Base-by-base conservation (phyloP, 2,888 invertebrate genomes). In the Coelopa pilipes region DNA sequence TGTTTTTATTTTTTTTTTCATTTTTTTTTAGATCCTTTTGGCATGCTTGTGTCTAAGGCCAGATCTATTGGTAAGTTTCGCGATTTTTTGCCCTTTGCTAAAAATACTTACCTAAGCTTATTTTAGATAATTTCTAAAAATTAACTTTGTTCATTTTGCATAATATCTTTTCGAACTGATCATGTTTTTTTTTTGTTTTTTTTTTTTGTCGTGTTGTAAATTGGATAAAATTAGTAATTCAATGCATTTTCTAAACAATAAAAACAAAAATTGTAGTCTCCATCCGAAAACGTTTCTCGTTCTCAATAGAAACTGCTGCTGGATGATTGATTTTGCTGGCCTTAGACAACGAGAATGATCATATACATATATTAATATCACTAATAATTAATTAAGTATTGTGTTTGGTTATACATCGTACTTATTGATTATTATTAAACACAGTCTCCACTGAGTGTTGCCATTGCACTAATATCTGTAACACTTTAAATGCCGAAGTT, bases 31-130 rank as follows among this genome's bases (percentile, higher is more conserved):
- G 91, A 91, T 91, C 89, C 91, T 91, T 91, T 91, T 91, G 91
- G 91, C 91, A 91, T 91, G 91, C 91, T 90, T 91, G 91, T 91
- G 91, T 91, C 91, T 91, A 90, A 91, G 91, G 91, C 91, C 91
- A 91, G 91, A 91, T 90, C 90, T 91, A 89, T 90, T 91, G 91
- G 91, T 91, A 91, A 91, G 91, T 91, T 81, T 84, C 83, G 87
- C 85, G 87, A 82, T 82, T 81, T 80, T 83, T 81, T 82, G 82
- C 83, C 63, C 21, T 65, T 71, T 55, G 63, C 65, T 71, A 62
- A 71, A 34, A 66, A 47, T 72, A 72, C 72, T 72, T 72, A 66
- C 72, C 72, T 72, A 72, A 66, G 72, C 72, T 72, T 72, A 65
- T 66, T 71, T 70, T 62, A 34, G 34, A 34, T 34, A 34, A 34